Conservation (phyloP, 2,113 vertebrate species). For the Dascyllus trimaculatus region DNA sequence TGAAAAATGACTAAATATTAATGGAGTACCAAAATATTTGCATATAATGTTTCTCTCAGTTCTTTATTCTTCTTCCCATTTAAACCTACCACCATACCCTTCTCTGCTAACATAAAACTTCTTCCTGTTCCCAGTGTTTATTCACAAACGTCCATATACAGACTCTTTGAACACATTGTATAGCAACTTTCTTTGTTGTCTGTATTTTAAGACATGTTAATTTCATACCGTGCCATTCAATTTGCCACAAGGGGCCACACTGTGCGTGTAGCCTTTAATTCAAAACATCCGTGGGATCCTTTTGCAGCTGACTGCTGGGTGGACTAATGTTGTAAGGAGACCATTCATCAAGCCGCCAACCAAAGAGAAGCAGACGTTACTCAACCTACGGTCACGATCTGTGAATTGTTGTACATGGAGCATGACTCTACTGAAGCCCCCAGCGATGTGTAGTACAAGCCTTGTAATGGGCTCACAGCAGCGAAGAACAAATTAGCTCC, state of each 20-base stretch:
- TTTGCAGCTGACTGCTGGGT: not conserved
- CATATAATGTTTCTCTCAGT: too few species aligned
- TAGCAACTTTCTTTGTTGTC: not conserved
- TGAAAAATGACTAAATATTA: too few species aligned
- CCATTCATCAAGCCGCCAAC: not conserved
- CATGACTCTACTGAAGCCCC: slow-evolving; percentile 22
- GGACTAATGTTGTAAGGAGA: not conserved
- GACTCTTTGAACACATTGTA: too few species aligned
- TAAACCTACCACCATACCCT: too few species aligned
- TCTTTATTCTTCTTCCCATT: too few species aligned
- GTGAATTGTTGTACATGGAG: slow-evolving; percentile 10
- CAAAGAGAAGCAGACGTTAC: slow-evolving; percentile 27
- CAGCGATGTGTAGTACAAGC: not conserved
- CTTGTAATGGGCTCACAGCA: slow-evolving; percentile 20
- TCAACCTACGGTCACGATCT: slow-evolving; percentile 31
- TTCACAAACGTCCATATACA: too few species aligned
- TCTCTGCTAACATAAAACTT: too few species aligned
- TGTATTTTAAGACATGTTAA: slow-evolving; percentile 19
- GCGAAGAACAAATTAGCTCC: slow-evolving; percentile 55
- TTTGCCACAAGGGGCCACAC: not conserved
- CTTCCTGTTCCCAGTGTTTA: not conserved
- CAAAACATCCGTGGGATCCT: slow-evolving; percentile 14
- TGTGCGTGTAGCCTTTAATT: slow-evolving; percentile 10
- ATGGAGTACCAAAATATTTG: too few species aligned
- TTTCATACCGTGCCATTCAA: not conserved